Evolutionary conservation across 2,113 vertebrate genomes (phyloP), one percentile per base, ranked within the genome.

Genomic region (Rhadina sibilatrix): DNA sequence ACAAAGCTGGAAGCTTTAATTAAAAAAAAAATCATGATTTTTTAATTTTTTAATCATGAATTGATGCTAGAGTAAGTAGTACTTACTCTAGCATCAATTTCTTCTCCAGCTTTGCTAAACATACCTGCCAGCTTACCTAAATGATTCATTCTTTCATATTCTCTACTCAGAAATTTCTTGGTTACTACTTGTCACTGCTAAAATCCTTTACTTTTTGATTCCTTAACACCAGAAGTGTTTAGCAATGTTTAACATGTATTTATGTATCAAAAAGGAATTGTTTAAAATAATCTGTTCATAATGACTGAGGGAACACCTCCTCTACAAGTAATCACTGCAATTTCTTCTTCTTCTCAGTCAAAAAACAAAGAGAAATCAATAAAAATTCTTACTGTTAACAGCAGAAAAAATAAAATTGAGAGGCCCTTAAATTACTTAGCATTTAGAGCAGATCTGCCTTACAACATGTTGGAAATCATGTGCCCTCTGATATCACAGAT

Each of bases 381-480:
- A 90, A 78, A 59, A 89, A 56, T 23, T 16, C 8, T 15, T n/a
- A 27, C 40, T 64, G 7, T 40, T 87, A 71, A 66, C 33, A 71
- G 49, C 12, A 61, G 15, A 79, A 61, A 60, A 52, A 87, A 56
- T 66, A 74, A 77, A 90, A 70, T 54, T 78, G 35, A 74, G 27
- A n/a, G 49, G 12, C 72, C 27, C 15, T 71, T 47, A 52, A 75
- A 71, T 84, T 91, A 28, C 20, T 75, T 68, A 40, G 28, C 18
- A 47, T 84, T 92, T 89, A 76, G 57, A 84, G 44, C 72, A 89
- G 46, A 72, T 89, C 70, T 95, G 74, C 74, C 83, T 93, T 94
- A 52, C 17, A 84, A 37, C 37, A 13, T 75, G 11, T 90, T 80
- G 90, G 35, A 95, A 95, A 80, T 84, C 93, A 76, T 72, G 74